Evolutionary conservation across 2,888 invertebrate species (phyloP), one percentile per base, ranked within the genome.

Genomic region (Epicampocera succincta): DNA sequence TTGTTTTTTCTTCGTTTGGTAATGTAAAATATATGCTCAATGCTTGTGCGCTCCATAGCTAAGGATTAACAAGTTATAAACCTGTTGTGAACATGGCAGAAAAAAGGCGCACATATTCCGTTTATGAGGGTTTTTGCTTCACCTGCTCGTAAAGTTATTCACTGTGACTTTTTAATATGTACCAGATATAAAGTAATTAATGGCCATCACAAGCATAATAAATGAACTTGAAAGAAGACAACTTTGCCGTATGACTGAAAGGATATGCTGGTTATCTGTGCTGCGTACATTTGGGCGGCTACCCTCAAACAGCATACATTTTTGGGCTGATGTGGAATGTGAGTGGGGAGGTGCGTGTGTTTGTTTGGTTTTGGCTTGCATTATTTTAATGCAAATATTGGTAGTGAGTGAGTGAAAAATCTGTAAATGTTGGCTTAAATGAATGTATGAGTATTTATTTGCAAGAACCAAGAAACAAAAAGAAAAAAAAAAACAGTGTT

Each of bases 181-280:
- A 50, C 56, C 54, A 40, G 48, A 71, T 63, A 69, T 75, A 75
- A 76, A 79, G 65, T 63, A 80, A 83, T 81, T 84, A 84, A 81
- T 87, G 88, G 85, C 85, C 86, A 86, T 85, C 87, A 85, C 85
- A 85, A 86, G 87, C 87, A 88, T 88, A 88, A 87, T 87, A 88
- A 89, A 89, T 88, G 87, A 87, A 87, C 85, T 84, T 78, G 74
- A 74, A 75, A 66, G 25, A 48, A 17, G 38, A 15, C n/a, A 60
- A n/a, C 17, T 56, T 58, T 33, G 56, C 21, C 46, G n/a, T n/a
- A 17, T 17, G 19, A 63, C 29, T 46, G 19, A 19, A 63, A 63
- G 33, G 44, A 33, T 44, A n/a, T 46, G 15, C n/a, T 63, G 63
- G 40, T 40, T 74, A 58, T 50, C 17, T 21, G 42, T 19, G 29